phyloP scores from a whole-genome alignment of 2,888 invertebrate species.

The Lamellibrachia columna region DNA sequence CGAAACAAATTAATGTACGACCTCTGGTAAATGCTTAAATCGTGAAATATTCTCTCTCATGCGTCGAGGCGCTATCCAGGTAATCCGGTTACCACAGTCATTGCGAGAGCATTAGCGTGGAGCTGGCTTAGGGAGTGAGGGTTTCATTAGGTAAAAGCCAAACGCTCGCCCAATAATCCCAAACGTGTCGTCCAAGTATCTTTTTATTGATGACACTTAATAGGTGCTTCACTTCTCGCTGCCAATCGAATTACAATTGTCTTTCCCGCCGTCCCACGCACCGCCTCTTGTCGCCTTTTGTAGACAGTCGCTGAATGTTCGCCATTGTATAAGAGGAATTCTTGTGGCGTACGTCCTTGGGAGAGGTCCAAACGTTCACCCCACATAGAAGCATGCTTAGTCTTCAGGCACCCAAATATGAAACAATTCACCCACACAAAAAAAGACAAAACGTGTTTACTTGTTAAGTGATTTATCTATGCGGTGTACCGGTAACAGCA shows the following conservation, averaged over 20 bases:
- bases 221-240: background rate
- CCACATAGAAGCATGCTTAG: background rate
- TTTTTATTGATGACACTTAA: conserved; percentile 5
- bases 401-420: background rate
- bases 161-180: background rate
- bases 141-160: conserved; percentile 6
- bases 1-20: background rate
- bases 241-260: background rate
- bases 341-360: background rate
- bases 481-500: background rate
- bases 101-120: background rate
- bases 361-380: background rate
- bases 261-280: background rate
- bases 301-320: background rate
- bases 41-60: background rate
- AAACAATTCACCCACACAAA: background rate
- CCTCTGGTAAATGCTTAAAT: background rate
- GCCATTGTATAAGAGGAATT: background rate
- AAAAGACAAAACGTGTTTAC: background rate
- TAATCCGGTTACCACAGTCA: background rate
- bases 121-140: background rate
- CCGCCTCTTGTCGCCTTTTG: background rate
- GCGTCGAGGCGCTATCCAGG: background rate
- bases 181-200: background rate
- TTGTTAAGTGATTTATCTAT: background rate